Evolutionary conservation across 1,140 invertebrate genomes (phyloP).

Genomic region (Lithobius niger): DNA sequence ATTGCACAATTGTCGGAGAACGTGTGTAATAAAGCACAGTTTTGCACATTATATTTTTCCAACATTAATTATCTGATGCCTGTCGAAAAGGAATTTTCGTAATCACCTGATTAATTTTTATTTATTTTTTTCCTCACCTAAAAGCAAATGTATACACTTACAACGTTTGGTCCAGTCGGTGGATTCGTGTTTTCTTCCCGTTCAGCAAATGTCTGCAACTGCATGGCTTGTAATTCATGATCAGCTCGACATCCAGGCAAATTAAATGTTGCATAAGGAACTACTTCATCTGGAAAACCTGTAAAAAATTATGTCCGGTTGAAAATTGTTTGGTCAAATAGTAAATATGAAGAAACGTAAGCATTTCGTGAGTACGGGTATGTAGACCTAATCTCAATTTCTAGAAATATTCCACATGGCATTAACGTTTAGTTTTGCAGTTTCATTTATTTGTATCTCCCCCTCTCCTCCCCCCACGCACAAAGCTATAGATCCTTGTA

Average conservation of each 20-base stretch:
- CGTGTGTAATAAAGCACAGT: background rate
- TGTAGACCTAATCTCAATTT: too few species aligned
- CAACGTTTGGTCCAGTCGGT: background rate
- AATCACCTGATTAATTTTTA: background rate
- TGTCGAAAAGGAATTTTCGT: background rate
- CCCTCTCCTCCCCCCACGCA: too few species aligned
- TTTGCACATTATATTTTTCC: background rate
- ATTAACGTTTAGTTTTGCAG: too few species aligned
- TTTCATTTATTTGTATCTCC: too few species aligned
- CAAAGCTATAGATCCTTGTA: too few species aligned
- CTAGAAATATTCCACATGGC: too few species aligned
- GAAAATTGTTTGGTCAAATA: too few species aligned
- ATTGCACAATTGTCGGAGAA: background rate
- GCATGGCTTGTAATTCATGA: constrained; percentile 4
- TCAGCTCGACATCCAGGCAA: constrained; percentile 7
- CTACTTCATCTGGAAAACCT: constrained; percentile 8
- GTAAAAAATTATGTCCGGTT: too few species aligned
- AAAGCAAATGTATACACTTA: background rate
- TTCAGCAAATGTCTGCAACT: constrained; percentile 3
- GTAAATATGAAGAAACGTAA: too few species aligned
- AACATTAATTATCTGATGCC: too few species aligned
- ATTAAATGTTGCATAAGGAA: constrained; percentile 11
- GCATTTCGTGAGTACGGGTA: too few species aligned
- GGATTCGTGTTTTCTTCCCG: background rate
- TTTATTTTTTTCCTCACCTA: background rate